These are phyloP conservation scores for Drosophila ironensis DNA, from an alignment of 1,140 invertebrate species.

Conservation along the genomic window DNA sequence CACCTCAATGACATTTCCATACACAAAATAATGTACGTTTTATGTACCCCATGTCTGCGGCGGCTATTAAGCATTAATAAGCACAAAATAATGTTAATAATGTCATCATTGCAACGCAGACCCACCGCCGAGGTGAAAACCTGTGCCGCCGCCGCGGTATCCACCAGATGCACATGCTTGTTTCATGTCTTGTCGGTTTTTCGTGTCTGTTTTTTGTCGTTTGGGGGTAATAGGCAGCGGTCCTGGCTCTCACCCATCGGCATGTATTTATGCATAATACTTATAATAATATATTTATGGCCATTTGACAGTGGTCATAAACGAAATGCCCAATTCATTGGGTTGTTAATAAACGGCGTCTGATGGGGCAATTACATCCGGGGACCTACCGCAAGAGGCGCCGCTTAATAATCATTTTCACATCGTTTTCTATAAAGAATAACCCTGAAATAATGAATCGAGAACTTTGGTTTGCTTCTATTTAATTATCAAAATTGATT, in stretches of 20 bases:
- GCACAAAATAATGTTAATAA: conserved; percentile 76
- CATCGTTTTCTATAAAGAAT: too few relatives aligned
- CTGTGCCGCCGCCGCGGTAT: not conserved
- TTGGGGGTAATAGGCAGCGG: conserved; percentile 10
- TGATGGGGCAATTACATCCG: conserved; percentile 44
- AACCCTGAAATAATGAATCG: too few relatives aligned
- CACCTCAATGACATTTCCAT: conserved; percentile 74
- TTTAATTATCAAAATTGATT: too few relatives aligned
- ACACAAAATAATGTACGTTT: conserved; percentile 44
- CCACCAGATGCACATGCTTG: not conserved
- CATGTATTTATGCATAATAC: conserved; percentile 60
- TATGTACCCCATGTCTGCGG: conserved; percentile 30
- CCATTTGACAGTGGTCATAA: conserved; percentile 27
- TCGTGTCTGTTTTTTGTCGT: not conserved
- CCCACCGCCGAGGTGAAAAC: conserved; percentile 48
- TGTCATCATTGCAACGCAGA: conserved; percentile 61
- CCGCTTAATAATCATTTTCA: too few relatives aligned
- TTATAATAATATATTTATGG: conserved; percentile 59
- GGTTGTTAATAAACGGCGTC: conserved; percentile 30
- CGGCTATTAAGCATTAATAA: conserved; percentile 68
- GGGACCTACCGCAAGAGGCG: conserved; percentile 15
- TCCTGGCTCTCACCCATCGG: conserved; percentile 14
- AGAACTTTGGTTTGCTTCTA: too few relatives aligned
- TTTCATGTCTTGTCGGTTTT: conserved; percentile 6
- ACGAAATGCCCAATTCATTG: conserved; percentile 60